A percentile compares a stretch with the other conserved stretches of the same genome.
Conservation (phyloP, 92 coral and sea anemone species). For the Epizoanthus illoricatus region DNA sequence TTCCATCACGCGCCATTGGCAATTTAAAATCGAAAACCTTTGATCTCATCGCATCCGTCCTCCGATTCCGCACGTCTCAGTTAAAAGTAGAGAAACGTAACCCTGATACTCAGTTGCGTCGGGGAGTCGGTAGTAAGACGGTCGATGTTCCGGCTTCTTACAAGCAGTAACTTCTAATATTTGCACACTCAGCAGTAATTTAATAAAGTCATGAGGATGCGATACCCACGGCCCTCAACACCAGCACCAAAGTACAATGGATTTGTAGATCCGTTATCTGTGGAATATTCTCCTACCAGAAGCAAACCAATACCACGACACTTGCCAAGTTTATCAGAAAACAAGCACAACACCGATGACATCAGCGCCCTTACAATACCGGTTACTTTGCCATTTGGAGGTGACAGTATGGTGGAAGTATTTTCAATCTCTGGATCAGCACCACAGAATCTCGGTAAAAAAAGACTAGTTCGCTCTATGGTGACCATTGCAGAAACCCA, state of each 20-base stretch:
- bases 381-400: neutral
- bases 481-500: neutral
- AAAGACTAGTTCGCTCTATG: neutral
- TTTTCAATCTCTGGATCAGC: constrained; percentile 11
- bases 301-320: constrained; percentile 2
- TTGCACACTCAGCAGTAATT: no score
- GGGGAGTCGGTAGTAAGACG: no score
- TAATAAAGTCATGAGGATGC: constrained; percentile 4
- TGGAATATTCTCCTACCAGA: constrained; percentile 5
- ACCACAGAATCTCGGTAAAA: neutral
- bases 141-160: no score
- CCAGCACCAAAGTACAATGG: constrained; percentile 23
- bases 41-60: no score
- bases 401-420: neutral
- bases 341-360: constrained; percentile 1
- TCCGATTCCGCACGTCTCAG: no score
- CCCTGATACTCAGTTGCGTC: no score
- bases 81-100: no score
- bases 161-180: no score
- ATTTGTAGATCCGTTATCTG: neutral
- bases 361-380: constrained; percentile 2
- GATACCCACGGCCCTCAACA: neutral
- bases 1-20: no score
- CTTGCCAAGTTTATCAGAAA: neutral
- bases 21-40: no score